A percentile compares a stretch with the other conserved stretches of the same genome.
These are phyloP conservation scores for Etheostoma cragini DNA, from an alignment of 2,113 vertebrate species.

Conservation along the genomic window DNA sequence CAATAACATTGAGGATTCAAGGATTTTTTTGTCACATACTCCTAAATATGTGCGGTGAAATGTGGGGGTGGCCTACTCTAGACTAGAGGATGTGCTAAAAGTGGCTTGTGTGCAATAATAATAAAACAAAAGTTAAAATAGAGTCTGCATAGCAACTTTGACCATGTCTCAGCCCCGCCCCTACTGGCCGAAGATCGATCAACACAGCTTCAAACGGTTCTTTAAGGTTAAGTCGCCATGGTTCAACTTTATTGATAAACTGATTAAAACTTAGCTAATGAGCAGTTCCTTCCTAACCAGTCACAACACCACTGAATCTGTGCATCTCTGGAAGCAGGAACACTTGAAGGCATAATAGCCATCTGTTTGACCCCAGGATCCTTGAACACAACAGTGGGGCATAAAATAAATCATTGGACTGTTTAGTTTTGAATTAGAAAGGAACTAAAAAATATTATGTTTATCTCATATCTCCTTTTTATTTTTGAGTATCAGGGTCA, in stretches of 20 bases:
- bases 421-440: constrained; percentile 31
- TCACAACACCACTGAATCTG: background rate
- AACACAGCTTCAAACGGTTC: background rate
- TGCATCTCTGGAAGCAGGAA: constrained; percentile 26
- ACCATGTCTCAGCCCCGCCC: background rate
- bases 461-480: background rate
- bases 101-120: background rate
- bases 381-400: background rate
- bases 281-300: constrained; percentile 17
- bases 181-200: background rate
- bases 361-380: constrained; percentile 57
- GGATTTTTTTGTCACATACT: background rate
- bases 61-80: background rate
- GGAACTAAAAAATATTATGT: background rate
- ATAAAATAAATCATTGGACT: constrained; percentile 18
- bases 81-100: background rate
- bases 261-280: constrained; percentile 6
- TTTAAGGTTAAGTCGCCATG: background rate
- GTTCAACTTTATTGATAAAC: background rate
- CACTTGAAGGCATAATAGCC: constrained; percentile 33
- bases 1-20: background rate
- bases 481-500: background rate
- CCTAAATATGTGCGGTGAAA: background rate
- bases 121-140: background rate
- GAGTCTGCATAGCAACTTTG: background rate